Percentiles rank a stretch among this genome's conserved stretches.
phyloP scores from a whole-genome alignment of 2,113 vertebrate genomes.

The Archocentrus centrarchus region DNA sequence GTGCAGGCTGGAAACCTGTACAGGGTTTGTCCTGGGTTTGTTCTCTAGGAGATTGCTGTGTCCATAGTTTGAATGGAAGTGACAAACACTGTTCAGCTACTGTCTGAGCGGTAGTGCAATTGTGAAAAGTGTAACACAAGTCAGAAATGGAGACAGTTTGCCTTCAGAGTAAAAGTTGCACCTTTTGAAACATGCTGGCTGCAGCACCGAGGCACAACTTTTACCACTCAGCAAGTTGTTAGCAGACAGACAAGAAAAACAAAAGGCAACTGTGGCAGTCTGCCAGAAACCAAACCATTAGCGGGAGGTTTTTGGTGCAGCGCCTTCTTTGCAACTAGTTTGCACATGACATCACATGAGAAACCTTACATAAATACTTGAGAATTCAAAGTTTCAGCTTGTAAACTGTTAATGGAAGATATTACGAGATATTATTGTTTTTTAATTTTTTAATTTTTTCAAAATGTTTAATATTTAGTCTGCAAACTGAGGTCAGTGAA shows the following conservation, averaged over 20 bases:
- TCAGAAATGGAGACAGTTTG: background rate
- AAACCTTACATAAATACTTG: background rate
- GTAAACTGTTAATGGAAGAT: too few relatives aligned
- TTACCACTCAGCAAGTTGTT: background rate
- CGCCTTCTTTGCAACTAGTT: background rate
- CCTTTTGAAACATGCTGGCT: background rate
- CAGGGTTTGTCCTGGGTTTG: background rate
- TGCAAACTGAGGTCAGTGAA: background rate
- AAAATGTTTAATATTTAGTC: too few relatives aligned
- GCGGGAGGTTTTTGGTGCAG: rapidly evolving
- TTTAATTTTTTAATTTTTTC: too few relatives aligned
- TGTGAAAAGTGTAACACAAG: background rate
- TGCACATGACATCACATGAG: background rate
- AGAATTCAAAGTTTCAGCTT: background rate
- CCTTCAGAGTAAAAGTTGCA: background rate
- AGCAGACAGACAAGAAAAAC: background rate
- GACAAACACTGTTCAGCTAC: background rate
- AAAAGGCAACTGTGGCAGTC: background rate
- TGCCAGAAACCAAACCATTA: background rate
- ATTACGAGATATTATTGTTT: too few relatives aligned
- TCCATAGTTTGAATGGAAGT: background rate
- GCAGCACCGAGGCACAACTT: background rate
- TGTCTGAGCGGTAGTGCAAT: background rate
- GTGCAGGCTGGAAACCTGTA: too few relatives aligned
- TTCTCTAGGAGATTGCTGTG: background rate